A percentile compares a stretch with the other conserved stretches of the same genome.
phyloP scores from a whole-genome alignment of 2,797 vertebrate genomes.

The Protosalanx chinensis region DNA sequence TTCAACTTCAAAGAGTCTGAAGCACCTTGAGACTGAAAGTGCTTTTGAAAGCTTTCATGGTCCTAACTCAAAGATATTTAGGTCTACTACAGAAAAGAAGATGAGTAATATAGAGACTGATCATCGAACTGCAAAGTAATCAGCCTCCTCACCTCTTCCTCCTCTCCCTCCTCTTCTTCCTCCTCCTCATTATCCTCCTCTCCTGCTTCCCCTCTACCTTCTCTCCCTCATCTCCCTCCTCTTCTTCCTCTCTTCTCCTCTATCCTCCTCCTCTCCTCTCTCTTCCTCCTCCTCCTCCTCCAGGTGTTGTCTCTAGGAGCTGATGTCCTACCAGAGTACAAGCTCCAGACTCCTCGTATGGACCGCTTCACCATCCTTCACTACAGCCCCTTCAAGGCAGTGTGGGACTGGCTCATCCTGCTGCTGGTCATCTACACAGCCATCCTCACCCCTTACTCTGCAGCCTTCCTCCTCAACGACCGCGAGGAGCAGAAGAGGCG shows the following conservation, averaged over 20 bases:
- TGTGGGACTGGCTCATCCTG: conserved; percentile 99
- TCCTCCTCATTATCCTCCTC: no score
- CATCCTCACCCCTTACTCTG: conserved; percentile 97
- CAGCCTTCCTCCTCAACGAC: conserved; percentile 96
- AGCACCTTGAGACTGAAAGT: neutral
- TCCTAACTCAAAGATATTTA: no score
- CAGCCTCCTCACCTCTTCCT: no score
- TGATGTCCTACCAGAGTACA: conserved; percentile 96
- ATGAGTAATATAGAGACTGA: no score
- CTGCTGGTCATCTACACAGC: conserved; percentile 97
- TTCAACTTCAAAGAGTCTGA: conserved; percentile 4
- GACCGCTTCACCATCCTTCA: conserved; percentile 98
- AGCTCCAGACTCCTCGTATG: conserved; percentile 94
- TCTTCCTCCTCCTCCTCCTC: conserved; percentile 33
- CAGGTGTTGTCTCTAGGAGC: conserved; percentile 96
- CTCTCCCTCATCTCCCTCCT: no score
- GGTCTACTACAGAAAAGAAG: no score
- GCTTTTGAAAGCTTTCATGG: neutral
- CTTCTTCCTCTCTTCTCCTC: neutral
- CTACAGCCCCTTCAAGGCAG: conserved; percentile 98
- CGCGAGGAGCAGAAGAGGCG: conserved; percentile 90
- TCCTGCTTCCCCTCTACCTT: no score
- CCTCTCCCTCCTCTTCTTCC: no score
- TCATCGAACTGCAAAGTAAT: no score
- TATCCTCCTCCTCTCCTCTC: neutral